Evolutionary conservation across 2,888 invertebrate species (phyloP), one percentile per base, ranked within the genome.

Genomic region (Lampropteryx suffumata): DNA sequence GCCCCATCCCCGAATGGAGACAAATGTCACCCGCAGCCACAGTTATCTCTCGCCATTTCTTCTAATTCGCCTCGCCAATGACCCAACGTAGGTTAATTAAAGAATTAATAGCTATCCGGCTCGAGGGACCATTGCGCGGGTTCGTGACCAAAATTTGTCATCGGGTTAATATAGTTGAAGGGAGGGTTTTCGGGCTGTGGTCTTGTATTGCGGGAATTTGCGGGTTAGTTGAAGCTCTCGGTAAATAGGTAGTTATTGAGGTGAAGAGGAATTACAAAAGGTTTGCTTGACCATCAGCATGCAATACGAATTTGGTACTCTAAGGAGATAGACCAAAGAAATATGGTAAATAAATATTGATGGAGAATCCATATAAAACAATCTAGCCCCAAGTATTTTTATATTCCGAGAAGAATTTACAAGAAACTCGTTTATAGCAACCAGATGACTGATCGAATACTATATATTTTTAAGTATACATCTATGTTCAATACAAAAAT

Each of bases 31-130:
- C 65, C 44, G 62, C 67, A 68, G 67, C 56, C 39, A 59, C 69
- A 74, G 79, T 72, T 79, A 83, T 82, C 79, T 80, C 70, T 69
- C 73, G 73, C 73, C 75, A 73, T 80, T 80, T 76, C 81, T 80
- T 80, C 78, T 82, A 80, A 84, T 85, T 83, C 79, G 71, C 72
- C 67, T 55, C 71, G 70, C 72, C 72, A 71, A 71, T 73, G 74
- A 67, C 70, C 74, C 71, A 64, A 69, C 65, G 71, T 62, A 74
- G 77, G 82, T 83, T 87, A 85, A 87, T 87, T 86, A 84, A 81
- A 82, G 82, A 84, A 84, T 83, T 82, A 81, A 83, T 83, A 76
- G 78, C 64, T 53, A 61, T 64, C 67, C 67, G 54, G 62, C 68
- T 65, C 62, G 56, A 49, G 62, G 67, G 62, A 58, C 64, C 67